These are phyloP conservation scores for Labeo rohita DNA, from an alignment of 2,113 vertebrate species.

Conservation along the genomic window DNA sequence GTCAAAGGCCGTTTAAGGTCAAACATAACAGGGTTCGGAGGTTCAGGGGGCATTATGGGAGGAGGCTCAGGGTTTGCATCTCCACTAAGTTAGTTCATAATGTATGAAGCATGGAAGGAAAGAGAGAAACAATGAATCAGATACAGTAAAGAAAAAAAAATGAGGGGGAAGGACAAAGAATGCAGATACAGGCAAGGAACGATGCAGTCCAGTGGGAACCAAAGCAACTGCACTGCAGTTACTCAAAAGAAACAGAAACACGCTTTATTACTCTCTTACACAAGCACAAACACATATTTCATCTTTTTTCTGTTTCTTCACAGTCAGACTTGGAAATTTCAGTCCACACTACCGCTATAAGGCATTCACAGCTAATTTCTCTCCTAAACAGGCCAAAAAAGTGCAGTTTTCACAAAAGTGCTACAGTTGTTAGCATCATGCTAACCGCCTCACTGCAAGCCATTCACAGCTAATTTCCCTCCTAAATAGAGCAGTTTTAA, in stretches of 20 bases:
- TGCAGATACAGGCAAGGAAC: constrained; percentile 19
- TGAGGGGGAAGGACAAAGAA: not conserved
- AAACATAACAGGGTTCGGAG: constrained; percentile 33
- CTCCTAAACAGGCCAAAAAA: not conserved
- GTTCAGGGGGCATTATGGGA: constrained; percentile 28
- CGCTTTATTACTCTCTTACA: constrained; percentile 38
- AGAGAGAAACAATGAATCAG: constrained; percentile 32
- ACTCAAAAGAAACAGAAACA: constrained; percentile 21
- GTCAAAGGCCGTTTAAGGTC: constrained; percentile 26
- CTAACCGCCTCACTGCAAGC: constrained; percentile 4
- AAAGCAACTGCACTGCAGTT: constrained; percentile 1
- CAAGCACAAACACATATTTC: constrained; percentile 8
- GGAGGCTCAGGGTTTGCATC: not conserved
- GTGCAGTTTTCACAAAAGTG: not conserved
- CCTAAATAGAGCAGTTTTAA: not conserved
- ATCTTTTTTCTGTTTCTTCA: not conserved
- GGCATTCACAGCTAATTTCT: constrained; percentile 3
- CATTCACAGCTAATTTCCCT: not conserved
- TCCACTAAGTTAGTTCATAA: constrained; percentile 48
- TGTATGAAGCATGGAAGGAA: not conserved
- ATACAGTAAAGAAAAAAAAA: not conserved
- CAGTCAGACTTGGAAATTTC: not conserved
- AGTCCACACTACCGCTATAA: not conserved
- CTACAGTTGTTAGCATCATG: not conserved
- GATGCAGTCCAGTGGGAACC: constrained; percentile 21